Percentiles rank a stretch among this genome's conserved stretches.
These are phyloP conservation scores for Fringilla coelebs DNA, from an alignment of 2,797 vertebrate genomes.

Conservation along the genomic window DNA sequence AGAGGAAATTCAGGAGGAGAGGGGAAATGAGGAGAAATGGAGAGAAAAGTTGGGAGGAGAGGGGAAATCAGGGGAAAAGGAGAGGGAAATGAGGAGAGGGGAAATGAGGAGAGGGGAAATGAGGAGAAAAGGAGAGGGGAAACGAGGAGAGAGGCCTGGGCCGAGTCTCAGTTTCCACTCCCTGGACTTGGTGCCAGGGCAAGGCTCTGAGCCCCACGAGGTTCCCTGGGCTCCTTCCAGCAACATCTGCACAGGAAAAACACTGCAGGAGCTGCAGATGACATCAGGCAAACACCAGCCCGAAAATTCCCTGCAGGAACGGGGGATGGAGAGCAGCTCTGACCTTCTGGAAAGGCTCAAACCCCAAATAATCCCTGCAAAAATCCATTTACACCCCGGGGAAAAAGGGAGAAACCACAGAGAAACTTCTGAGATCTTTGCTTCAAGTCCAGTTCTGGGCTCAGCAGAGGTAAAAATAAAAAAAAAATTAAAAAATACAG, in stretches of 20 bases:
- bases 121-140: neutral
- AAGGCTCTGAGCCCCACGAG: neutral
- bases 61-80: too few relatives aligned
- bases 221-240: neutral
- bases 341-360: neutral
- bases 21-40: too few relatives aligned
- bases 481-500: neutral
- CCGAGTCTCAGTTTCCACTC: constrained; percentile 1
- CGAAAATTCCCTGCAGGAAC: neutral
- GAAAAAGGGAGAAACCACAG: neutral
- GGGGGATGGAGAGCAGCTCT: neutral
- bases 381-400: neutral
- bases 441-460: rapidly evolving
- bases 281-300: neutral
- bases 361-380: neutral
- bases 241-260: constrained; percentile 35
- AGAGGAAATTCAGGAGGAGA: too few relatives aligned
- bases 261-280: neutral
- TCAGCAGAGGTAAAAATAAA: neutral
- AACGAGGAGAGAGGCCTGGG: neutral
- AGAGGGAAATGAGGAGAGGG: too few relatives aligned
- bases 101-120: neutral
- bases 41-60: too few relatives aligned
- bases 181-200: neutral
- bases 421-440: neutral